Evolutionary conservation across 2,888 invertebrate genomes (phyloP).

Genomic region (Gerris lacustris): DNA sequence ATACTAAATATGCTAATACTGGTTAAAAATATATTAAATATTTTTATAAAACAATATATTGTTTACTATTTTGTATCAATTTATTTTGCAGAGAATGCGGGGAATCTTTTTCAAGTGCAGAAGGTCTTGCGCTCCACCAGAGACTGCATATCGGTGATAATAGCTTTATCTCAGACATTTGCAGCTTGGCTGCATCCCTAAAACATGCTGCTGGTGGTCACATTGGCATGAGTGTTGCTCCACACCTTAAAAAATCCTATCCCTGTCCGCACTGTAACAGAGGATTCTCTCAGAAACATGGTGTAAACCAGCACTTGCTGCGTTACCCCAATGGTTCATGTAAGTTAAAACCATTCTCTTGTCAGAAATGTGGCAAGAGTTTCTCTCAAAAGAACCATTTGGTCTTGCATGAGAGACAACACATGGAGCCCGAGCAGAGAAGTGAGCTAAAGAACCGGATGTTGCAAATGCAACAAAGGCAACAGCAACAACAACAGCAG

Average conservation of each 20-base stretch:
- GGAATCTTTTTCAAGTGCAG: conserved; percentile 53
- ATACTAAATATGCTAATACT: no score
- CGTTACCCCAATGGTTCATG: conserved; percentile 70
- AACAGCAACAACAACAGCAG: conserved; percentile 30
- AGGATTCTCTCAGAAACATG: conserved; percentile 72
- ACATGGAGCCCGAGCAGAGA: conserved; percentile 46
- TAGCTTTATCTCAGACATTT: conserved; percentile 65
- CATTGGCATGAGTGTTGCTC: conserved; percentile 28
- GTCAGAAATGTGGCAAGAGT: conserved; percentile 67
- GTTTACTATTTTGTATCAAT: neutral
- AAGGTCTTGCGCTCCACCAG: conserved; percentile 65
- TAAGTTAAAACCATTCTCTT: conserved; percentile 64
- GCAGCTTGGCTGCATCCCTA: conserved; percentile 64
- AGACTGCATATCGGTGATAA: conserved; percentile 69
- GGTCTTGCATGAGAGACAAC: conserved; percentile 67
- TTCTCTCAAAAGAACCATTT: conserved; percentile 79
- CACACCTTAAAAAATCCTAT: conserved; percentile 53
- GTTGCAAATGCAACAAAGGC: conserved; percentile 39
- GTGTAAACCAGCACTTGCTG: conserved; percentile 64
- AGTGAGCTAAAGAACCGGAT: conserved; percentile 38
- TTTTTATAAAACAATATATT: no score
- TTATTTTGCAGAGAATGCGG: conserved; percentile 45
- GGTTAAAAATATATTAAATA: no score
- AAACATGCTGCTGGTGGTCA: conserved; percentile 38
- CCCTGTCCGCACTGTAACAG: conserved; percentile 68